Base-by-base conservation (phyloP, 1,140 invertebrate genomes). In the Monochamus saltuarius region DNA sequence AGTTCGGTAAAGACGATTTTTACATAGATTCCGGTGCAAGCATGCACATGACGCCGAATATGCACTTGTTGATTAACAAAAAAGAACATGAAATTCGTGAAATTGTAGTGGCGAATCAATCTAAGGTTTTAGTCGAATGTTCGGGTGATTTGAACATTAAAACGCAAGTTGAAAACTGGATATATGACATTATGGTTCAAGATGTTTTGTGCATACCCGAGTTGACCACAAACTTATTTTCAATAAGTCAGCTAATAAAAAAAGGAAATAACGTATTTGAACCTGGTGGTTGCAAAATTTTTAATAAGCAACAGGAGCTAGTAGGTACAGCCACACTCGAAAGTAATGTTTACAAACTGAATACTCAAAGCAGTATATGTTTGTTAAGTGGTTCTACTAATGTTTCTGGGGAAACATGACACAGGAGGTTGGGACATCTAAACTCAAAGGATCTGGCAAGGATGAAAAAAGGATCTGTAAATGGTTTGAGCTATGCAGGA, bases 181-280 rank as follows among this genome's bases (percentile, higher is more conserved):
- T 16, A 10, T 14, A 11, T 22, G 36, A 50, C 10, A 46, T 57
- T 7, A 10, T n/a, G 36, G 40, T 62, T 10, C 7, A 61, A 22
- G 46, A 71, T 37, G 59, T 67, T 19, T 54, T 72, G 35, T 72
- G 50, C 22, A 52, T 70, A 54, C 70, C 68, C 0, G 54, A 64
- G 13, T 54, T 69, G 17, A 66, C 64, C 7, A 68, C 67, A 14
- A 69, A 66, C 19, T 61, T 70, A 29, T 50, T 70, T 11, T 71
- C 65, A 1, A 61, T 70, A 2, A 69, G 68, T 40, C 51, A 67
- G 40, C 16, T 71, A 1, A 68, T 67, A 10, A 59, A 60, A 35
- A 70, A 70, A 29, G 63, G 63, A 9, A 72, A 72, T 38, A 65
- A 56, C 14, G 8, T 43, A 8, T 69, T 70, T 46, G 54, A 45